Conservation (phyloP, 2,113 vertebrate species). For the Merops nubicus region DNA sequence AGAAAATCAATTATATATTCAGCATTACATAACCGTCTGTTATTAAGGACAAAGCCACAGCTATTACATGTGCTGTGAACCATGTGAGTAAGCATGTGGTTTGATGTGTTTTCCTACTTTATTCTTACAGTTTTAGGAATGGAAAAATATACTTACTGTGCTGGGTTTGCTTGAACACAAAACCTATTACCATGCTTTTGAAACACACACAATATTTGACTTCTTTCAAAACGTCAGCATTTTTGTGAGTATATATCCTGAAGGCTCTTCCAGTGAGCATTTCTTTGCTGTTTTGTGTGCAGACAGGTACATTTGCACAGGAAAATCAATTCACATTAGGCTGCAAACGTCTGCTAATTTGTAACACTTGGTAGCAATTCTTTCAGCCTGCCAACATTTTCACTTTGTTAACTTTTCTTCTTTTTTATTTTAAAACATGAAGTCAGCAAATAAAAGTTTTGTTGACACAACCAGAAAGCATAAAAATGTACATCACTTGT, state of each 20-base stretch:
- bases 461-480: neutral
- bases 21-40: neutral
- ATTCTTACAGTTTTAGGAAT: constrained; percentile 23
- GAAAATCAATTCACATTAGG: neutral
- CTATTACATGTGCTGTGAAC: constrained; percentile 31
- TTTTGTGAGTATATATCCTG: neutral
- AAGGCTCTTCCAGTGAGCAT: neutral
- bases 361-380: neutral
- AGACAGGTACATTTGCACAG: neutral
- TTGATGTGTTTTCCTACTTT: constrained; percentile 19
- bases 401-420: neutral
- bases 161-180: neutral
- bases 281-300: neutral
- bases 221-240: neutral
- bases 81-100: constrained; percentile 48
- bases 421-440: neutral
- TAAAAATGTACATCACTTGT: neutral
- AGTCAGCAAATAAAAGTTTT: neutral
- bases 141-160: constrained; percentile 33
- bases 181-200: neutral
- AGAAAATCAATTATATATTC: neutral
- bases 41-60: constrained; percentile 27
- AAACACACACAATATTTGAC: neutral
- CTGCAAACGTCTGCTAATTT: neutral
- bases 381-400: neutral